Evolutionary conservation across 2,888 invertebrate genomes (phyloP), one percentile per base, ranked within the genome.

Genomic region (Glomeris marginata): DNA sequence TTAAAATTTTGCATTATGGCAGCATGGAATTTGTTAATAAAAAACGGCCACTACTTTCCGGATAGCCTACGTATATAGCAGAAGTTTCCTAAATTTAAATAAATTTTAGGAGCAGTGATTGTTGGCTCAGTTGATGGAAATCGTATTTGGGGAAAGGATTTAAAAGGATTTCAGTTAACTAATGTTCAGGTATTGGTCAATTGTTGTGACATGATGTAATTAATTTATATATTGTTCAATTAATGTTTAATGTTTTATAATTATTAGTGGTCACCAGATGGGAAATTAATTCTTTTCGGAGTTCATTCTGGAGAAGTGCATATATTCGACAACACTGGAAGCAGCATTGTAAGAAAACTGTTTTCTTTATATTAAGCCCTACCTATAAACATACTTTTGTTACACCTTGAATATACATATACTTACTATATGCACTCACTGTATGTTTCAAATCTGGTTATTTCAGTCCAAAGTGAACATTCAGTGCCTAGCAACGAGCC

Each of bases 111-210:
- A 48, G 87, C 87, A 50, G 86, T 94, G 2, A 92, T 92, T 60
- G 84, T 88, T 49, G 97, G 98, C 0, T 91, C 94, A 8, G 91
- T 95, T 0, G 97, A 97, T 70, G 98, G 98, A 0, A 95, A 92
- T 62, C 76, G 97, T 54, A 86, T 98, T 35, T 99, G 97, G 94
- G 94, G 94, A 2, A 97, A 94, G 67, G 97, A 98, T 63, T 71
- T 98, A 20, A 91, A 92, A 68, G 83, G 83, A 15, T 76, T 83
- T 0, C 78, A 80, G 20, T 69, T 95, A 18, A 76, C 79, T 21
- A 81, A 81, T 15, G 91, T 95, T 1, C 91, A 91, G 62, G 68
- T 67, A 55, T 49, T 2, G 36, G 5, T 18, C 10, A 28, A 15
- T 43, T n/a, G n/a, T n/a, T n/a, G n/a, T n/a, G n/a, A n/a, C n/a